phyloP scores from a whole-genome alignment of 2,113 vertebrate genomes.

The Anoura caudifer region DNA sequence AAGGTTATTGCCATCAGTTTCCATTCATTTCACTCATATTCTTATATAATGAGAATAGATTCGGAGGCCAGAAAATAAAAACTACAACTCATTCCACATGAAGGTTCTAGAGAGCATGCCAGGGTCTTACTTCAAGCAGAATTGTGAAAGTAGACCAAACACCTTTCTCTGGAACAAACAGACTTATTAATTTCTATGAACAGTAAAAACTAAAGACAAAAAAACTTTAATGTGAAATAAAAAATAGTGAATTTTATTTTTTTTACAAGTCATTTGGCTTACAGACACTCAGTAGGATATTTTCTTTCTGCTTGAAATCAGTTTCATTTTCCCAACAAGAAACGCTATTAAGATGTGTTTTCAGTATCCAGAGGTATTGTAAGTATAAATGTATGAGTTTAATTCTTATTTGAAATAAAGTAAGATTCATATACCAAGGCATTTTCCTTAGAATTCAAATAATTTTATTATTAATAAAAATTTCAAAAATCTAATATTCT shows the following conservation, averaged over 20 bases:
- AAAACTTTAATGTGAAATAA: not conserved
- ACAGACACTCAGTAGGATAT: not conserved
- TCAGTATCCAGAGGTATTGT: not conserved
- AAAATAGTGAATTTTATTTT: not conserved
- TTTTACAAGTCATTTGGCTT: not conserved
- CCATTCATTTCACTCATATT: not conserved
- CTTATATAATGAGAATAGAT: not conserved
- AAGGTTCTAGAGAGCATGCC: not conserved
- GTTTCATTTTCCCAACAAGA: constrained; percentile 2
- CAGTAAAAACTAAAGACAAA: constrained; percentile 8
- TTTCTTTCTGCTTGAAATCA: constrained; percentile 3
- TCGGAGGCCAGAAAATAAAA: constrained; percentile 3
- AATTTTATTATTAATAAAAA: constrained; percentile 34
- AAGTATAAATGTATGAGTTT: not conserved
- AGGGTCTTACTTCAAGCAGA: not conserved
- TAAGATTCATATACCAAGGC: not conserved
- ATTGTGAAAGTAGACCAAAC: not conserved
- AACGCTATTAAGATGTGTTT: not conserved
- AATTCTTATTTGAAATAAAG: not conserved
- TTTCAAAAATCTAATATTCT: not conserved
- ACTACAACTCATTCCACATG: not conserved
- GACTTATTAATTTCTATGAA: not conserved
- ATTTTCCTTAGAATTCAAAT: constrained; percentile 28
- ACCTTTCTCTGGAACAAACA: not conserved
- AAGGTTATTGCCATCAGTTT: not conserved